Base-by-base conservation (phyloP, 1,140 invertebrate species). In the Teleopsis dalmanni region DNA sequence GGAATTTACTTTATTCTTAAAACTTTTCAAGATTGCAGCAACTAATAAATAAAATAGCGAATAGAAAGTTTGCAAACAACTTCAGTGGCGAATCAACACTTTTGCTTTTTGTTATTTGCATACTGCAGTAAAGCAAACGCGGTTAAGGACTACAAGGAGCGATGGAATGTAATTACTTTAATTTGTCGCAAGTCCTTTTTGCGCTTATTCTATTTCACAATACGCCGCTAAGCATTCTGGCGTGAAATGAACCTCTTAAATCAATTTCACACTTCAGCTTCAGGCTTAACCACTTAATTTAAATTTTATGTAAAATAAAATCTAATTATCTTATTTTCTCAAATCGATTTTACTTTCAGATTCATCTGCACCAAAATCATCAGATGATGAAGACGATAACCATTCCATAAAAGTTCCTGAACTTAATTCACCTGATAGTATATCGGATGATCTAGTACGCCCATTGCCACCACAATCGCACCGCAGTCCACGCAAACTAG, bases 351-450 rank as follows among this genome's bases (percentile, higher is more conserved):
- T 21, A 11, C 29, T 35, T 27, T 6, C 31, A 69, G 65, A 69
- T 46, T 69, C 65, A 6, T 69, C 65, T 11, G 62, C 62, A 4
- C 65, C 65, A n/a, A 69, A 69, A 29, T 69, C 65, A n/a, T 64
- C 65, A 1, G 65, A 66, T 48, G 65, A 69, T 44, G n/a, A n/a
- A n/a, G 65, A 58, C 25, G 63, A 64, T 27, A 60, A 65, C 60
- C 29, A 48, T 57, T 43, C 43, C 53, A 37, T 42, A 47, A 47
- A 63, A 62, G 46, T 48, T 55, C 44, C 61, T 45, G 65, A 72
- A 51, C 57, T 75, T 42, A 76, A 76, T 51, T 76, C 75, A 0
- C 74, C 75, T 2, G 74, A 76, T 47, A 76, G 74, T 55, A 73
- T 76, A 36, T 65, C 70, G 35, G 74, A 75, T 63, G 70, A 70